These are phyloP conservation scores for Pterobdella sp. DNA, from an alignment of 2,888 invertebrate genomes.

Conservation along the genomic window DNA sequence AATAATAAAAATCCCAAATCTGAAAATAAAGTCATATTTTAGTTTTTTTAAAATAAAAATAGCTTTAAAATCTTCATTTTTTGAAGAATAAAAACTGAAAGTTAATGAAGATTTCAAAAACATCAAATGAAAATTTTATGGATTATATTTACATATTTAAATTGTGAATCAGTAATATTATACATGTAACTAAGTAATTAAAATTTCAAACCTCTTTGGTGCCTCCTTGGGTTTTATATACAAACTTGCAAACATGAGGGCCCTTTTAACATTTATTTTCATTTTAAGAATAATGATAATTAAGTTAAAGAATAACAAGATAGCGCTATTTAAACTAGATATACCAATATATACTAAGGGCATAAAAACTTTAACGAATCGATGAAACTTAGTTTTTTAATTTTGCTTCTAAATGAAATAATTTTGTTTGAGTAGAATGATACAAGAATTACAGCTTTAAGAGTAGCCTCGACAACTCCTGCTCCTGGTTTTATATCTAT, in stretches of 20 bases:
- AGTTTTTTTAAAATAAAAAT: not conserved
- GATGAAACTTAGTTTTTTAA: not conserved
- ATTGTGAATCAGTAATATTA: not conserved
- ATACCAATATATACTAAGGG: not conserved
- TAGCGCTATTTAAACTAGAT: not conserved
- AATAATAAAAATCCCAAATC: slow-evolving; percentile 29
- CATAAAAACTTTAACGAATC: not conserved
- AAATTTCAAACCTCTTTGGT: slow-evolving; percentile 39
- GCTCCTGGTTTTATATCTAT: slow-evolving; percentile 34
- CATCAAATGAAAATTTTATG: not conserved
- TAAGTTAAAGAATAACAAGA: no score
- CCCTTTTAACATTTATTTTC: slow-evolving; percentile 30
- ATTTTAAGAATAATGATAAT: no score
- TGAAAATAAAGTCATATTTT: not conserved
- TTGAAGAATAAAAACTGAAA: not conserved
- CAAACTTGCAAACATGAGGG: slow-evolving; percentile 37
- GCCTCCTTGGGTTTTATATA: slow-evolving; percentile 40
- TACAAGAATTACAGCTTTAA: slow-evolving; percentile 1
- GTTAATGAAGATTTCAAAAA: not conserved
- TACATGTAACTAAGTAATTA: not conserved
- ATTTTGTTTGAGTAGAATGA: not conserved
- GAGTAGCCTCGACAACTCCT: slow-evolving; percentile 24
- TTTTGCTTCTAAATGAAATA: not conserved
- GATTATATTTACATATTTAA: not conserved
- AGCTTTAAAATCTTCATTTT: not conserved